A percentile compares a stretch with the other conserved stretches of the same genome.
These are phyloP conservation scores for Microcebus tavaratra DNA, from an alignment of 2,113 vertebrate species.

Conservation along the genomic window DNA sequence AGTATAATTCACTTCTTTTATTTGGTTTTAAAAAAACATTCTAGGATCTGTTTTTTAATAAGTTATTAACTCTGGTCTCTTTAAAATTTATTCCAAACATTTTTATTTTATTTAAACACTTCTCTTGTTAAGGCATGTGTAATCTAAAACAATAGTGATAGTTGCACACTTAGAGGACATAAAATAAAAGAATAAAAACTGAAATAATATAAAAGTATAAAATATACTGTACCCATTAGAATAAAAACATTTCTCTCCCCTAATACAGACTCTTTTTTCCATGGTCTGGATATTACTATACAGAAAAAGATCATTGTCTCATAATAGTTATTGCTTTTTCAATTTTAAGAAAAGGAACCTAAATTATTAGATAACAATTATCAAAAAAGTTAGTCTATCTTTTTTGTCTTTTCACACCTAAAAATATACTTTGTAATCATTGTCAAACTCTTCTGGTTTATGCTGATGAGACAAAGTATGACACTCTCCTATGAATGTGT, in stretches of 20 bases:
- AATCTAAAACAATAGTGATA: background rate
- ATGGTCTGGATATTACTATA: background rate
- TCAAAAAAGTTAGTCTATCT: background rate
- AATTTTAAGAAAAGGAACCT: constrained; percentile 19
- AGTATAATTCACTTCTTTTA: background rate
- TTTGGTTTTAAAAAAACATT: constrained; percentile 3
- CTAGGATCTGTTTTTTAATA: constrained; percentile 13
- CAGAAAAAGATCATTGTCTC: background rate
- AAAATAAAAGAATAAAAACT: constrained; percentile 15
- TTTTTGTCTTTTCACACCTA: background rate
- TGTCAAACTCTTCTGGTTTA: background rate
- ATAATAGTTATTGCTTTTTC: background rate
- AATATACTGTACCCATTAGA: background rate
- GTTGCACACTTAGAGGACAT: background rate
- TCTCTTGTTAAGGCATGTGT: background rate
- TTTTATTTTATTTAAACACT: constrained; percentile 3
- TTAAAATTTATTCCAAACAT: background rate
- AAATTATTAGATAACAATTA: background rate
- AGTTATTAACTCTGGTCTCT: background rate
- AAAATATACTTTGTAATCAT: background rate
- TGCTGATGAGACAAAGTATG: background rate
- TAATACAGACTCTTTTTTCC: background rate
- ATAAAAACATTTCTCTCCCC: background rate
- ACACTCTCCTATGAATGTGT: background rate
- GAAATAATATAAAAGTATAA: background rate